A percentile compares a stretch with the other conserved stretches of the same genome.
Conservation (phyloP, 37 sponge, comb jelly and placozoan genomes). For the Beroe forskalii region DNA sequence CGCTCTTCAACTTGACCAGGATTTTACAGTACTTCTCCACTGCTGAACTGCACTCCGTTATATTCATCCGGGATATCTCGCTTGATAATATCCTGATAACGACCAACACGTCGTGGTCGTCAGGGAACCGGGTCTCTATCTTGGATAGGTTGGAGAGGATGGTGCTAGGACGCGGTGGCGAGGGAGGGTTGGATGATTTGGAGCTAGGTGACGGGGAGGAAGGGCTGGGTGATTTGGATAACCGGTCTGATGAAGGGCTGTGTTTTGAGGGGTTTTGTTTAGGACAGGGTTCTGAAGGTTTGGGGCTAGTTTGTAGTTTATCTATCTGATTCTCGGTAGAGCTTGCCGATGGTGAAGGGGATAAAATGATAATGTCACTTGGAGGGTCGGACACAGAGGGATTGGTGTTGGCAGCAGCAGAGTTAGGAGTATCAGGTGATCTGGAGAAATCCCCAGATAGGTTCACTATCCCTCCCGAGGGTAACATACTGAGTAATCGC, state of each 20-base stretch:
- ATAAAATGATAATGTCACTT: not conserved
- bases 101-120: not conserved
- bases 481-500: not conserved
- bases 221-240: not conserved
- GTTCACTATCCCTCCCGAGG: not conserved
- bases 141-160: not conserved
- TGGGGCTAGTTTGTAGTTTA: too few species aligned
- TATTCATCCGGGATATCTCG: not conserved
- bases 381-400: not conserved
- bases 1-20: not conserved
- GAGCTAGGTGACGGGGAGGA: not conserved
- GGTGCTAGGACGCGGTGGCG: too few species aligned
- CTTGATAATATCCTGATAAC: not conserved
- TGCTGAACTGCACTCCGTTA: not conserved
- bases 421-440: not conserved
- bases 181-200: not conserved
- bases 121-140: not conserved
- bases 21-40: conserved; percentile 2
- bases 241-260: not conserved
- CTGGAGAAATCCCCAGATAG: not conserved
- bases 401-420: too few species aligned
- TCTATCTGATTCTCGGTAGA: too few species aligned
- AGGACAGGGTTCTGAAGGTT: too few species aligned
- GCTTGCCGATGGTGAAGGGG: not conserved
- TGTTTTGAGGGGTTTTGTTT: not conserved